These are phyloP conservation scores for Burhinus oedicnemus DNA, from an alignment of 2,113 vertebrate species.

Conservation along the genomic window DNA sequence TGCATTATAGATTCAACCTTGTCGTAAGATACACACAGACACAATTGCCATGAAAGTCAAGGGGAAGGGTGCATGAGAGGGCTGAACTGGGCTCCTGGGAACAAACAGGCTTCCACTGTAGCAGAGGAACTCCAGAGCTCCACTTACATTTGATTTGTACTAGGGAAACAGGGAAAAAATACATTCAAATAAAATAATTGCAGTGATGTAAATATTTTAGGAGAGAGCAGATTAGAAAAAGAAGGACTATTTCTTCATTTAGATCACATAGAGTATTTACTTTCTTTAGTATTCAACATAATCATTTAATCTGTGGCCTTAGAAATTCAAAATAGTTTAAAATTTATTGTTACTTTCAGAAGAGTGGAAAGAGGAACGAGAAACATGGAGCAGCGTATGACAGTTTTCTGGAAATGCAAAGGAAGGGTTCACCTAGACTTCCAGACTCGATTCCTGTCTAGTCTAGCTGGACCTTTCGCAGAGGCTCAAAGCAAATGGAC, in stretches of 20 bases:
- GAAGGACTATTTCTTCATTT: not conserved
- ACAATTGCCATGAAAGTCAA: not conserved
- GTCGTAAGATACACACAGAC: not conserved
- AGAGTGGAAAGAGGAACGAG: not conserved
- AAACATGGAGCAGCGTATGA: accelerated
- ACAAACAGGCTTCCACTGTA: not conserved
- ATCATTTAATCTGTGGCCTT: not conserved
- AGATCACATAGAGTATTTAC: not conserved
- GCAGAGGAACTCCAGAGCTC: not conserved
- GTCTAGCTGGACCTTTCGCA: not conserved
- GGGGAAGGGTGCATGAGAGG: not conserved
- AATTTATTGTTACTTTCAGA: not conserved
- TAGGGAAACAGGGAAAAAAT: not conserved
- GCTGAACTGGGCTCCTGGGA: not conserved
- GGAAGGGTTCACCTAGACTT: not conserved
- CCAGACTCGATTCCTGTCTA: not conserved
- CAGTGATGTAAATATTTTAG: not conserved
- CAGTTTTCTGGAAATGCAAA: not conserved
- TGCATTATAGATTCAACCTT: not conserved
- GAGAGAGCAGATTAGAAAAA: not conserved
- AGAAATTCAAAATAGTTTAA: not conserved
- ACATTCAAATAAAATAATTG: not conserved
- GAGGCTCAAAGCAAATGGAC: not conserved
- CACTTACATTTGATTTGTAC: not conserved
- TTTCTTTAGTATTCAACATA: not conserved